Percentiles rank a stretch among this genome's conserved stretches.
Evolutionary conservation across 2,888 invertebrate genomes (phyloP).

Genomic region (Drosophila suboccidentalis): DNA sequence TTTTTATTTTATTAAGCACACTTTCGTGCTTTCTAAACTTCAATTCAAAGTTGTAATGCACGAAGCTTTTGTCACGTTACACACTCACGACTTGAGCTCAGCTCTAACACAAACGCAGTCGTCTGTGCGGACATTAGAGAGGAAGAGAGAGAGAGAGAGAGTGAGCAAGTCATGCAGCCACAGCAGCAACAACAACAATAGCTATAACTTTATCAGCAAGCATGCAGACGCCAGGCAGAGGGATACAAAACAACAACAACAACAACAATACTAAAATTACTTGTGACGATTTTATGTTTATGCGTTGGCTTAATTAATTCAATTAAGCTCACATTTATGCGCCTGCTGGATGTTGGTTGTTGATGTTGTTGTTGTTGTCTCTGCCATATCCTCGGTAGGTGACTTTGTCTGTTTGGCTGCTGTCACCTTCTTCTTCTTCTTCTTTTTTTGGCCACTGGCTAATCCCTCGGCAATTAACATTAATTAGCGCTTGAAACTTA

Average conservation of each 20-base stretch:
- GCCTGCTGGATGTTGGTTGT: constrained; percentile 25
- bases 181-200: constrained; percentile 28
- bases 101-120: constrained; percentile 38
- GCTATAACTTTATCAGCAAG: constrained; percentile 58
- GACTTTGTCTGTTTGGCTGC: constrained; percentile 17
- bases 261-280: constrained; percentile 53
- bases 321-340: constrained; percentile 77
- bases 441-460: constrained; percentile 42
- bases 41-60: background rate
- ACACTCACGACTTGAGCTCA: constrained; percentile 33
- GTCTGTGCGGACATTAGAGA: constrained; percentile 28
- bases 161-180: constrained; percentile 47
- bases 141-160: constrained; percentile 2
- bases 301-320: constrained; percentile 78
- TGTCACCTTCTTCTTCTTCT: constrained; percentile 40
- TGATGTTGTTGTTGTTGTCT: constrained; percentile 11
- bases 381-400: constrained; percentile 15
- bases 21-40: constrained; percentile 1
- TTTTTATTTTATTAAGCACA: background rate
- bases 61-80: constrained; percentile 14
- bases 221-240: constrained; percentile 63
- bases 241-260: constrained; percentile 26
- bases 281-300: constrained; percentile 77
- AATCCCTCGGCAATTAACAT: constrained; percentile 71
- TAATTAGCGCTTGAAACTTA: constrained; percentile 73